Base-by-base conservation (phyloP, 1,140 invertebrate species). In the Popillia japonica region DNA sequence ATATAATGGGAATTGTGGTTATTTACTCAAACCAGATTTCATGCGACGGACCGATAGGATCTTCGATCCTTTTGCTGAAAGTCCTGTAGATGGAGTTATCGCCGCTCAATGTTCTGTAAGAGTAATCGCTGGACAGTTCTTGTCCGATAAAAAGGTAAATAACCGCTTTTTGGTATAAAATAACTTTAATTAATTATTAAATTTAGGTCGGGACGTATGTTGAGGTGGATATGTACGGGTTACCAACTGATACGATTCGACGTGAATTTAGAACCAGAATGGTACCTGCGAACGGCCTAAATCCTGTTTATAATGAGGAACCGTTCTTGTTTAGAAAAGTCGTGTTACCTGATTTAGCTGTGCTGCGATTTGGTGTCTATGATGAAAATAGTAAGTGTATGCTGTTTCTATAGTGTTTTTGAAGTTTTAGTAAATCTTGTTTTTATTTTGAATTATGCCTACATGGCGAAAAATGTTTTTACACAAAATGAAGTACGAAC, bases 151-250 rank as follows among this genome's bases (percentile, higher is more conserved):
- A 88, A 99, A 99, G 88, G 96, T 86, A 11, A 76, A 27, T 2
- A 14, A 41, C 20, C 2, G 42, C 10, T 2, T n/a, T 20, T 14
- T 34, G 4, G 1, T 73, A 41, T 9, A 41, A 74, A 0, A 74
- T 41, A 23, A 3, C 6, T 41, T n/a, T 41, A 6, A 23, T 22
- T n/a, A 40, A 2, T 68, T 80, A 68, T 80, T 81, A n/a, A 55
- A 3, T 79, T 74, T 81, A 86, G 85, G 83, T 95, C 61, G 98
- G 98, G 8, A 99, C 99, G 2, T 99, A 99, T 88, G 99, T 99
- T 9, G 98, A 99, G 88, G 98, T 99, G 27, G 98, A 99, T 88
- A 99, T 99, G 99, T 99, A 99, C 88, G 98, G 98, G 72, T 89
- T 99, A 81, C 98, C 99, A 1, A 98, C 99, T 0, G 99, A 99